These are phyloP conservation scores for Lerema accius DNA, from an alignment of 1,140 invertebrate species.

Conservation along the genomic window DNA sequence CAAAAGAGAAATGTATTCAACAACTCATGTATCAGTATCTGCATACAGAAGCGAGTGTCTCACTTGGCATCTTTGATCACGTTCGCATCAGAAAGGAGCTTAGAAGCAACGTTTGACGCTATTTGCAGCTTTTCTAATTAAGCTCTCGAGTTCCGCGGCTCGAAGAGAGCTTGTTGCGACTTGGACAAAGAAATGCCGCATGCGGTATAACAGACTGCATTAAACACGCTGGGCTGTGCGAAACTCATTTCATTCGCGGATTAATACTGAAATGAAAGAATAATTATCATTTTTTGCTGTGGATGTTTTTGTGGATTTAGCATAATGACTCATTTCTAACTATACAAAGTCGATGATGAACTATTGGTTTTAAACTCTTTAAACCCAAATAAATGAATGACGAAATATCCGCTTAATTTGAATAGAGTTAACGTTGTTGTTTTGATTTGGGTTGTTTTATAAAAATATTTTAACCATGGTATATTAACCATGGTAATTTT, in stretches of 20 bases:
- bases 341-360: too few species aligned
- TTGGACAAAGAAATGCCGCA: constrained; percentile 18
- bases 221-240: not conserved
- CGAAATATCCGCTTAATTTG: too few species aligned
- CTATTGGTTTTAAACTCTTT: too few species aligned
- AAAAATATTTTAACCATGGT: too few species aligned
- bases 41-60: constrained; percentile 16
- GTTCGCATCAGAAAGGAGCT: not conserved
- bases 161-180: constrained; percentile 20
- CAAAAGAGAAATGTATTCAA: not conserved
- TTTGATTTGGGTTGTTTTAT: too few species aligned
- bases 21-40: not conserved
- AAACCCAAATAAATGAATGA: too few species aligned
- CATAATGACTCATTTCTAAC: too few species aligned
- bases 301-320: too few species aligned
- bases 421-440: too few species aligned
- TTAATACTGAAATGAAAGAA: not conserved
- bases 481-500: too few species aligned
- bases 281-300: not conserved
- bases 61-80: constrained; percentile 14
- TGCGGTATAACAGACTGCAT: constrained; percentile 6
- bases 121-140: constrained; percentile 28
- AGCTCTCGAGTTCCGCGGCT: constrained; percentile 7
- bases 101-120: constrained; percentile 15
- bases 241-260: not conserved